A percentile compares a stretch with the other conserved stretches of the same genome.
Evolutionary conservation across 2,113 vertebrate species (phyloP).

Genomic region (Corapipo altera): DNA sequence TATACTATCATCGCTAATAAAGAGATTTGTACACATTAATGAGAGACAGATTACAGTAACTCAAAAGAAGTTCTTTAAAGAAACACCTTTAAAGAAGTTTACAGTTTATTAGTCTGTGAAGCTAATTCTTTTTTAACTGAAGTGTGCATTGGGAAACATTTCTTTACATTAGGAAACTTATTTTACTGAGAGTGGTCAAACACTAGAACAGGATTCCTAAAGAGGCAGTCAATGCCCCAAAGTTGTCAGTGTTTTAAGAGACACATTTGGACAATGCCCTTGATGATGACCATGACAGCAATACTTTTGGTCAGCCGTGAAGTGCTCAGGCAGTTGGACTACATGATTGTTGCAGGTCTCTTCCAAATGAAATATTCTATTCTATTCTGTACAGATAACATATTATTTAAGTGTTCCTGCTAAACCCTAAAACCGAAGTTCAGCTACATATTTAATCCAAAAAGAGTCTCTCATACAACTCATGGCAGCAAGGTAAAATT

Average conservation of each 20-base stretch:
- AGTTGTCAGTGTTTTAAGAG: neutral
- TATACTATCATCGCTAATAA: neutral
- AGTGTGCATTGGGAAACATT: neutral
- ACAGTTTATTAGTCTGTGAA: neutral
- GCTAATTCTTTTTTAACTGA: neutral
- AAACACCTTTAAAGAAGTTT: neutral
- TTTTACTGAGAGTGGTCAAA: neutral
- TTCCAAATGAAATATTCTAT: neutral
- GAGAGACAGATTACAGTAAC: neutral
- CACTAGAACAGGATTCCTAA: neutral
- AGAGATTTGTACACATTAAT: neutral
- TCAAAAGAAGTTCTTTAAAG: neutral
- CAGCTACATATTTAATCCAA: neutral
- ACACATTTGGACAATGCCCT: neutral
- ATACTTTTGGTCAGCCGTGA: neutral
- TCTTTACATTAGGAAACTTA: neutral
- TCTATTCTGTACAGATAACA: no score
- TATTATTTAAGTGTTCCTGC: neutral
- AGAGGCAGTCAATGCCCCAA: neutral
- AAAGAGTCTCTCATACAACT: neutral
- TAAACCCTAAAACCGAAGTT: neutral
- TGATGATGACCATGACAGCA: neutral
- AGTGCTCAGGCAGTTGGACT: neutral
- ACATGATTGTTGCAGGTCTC: accelerated
- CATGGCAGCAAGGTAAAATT: neutral